These are phyloP conservation scores for Paratilapia polleni DNA, from an alignment of 2,113 vertebrate genomes.

Conservation along the genomic window DNA sequence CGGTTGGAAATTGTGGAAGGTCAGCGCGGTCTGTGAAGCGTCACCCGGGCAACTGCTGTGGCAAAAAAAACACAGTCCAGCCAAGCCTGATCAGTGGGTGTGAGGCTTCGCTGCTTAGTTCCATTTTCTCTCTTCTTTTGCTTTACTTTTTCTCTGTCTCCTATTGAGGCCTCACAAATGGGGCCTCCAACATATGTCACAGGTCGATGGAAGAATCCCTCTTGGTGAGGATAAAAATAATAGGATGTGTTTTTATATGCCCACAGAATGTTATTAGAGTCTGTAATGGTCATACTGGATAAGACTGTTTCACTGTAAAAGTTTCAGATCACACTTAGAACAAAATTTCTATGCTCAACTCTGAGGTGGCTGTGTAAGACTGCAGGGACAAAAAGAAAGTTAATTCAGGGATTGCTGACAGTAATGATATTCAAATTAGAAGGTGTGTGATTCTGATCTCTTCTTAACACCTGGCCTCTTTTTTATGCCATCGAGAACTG, in stretches of 20 bases:
- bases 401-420: not conserved
- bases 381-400: not conserved
- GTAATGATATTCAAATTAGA: not conserved
- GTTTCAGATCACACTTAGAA: not conserved
- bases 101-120: constrained; percentile 57
- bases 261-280: constrained; percentile 2
- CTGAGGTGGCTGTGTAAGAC: not conserved
- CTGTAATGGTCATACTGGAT: not conserved
- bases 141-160: constrained; percentile 23
- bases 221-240: constrained; percentile 62
- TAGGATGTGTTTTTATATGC: constrained; percentile 23
- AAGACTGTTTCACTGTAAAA: not conserved
- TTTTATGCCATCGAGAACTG: constrained; percentile 38
- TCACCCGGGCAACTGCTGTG: constrained; percentile 72
- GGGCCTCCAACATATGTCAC: constrained; percentile 57
- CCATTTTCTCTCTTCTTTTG: constrained; percentile 2
- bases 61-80: constrained; percentile 57
- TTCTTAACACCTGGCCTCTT: not conserved
- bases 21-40: constrained; percentile 75
- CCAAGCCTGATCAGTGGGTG: constrained; percentile 62
- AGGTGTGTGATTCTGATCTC: not conserved
- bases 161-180: constrained; percentile 48
- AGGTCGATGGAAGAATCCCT: constrained; percentile 30
- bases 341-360: not conserved
- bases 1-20: constrained; percentile 78